phyloP scores from a whole-genome alignment of 2,888 invertebrate genomes.

The Hoplodrina ambigua region DNA sequence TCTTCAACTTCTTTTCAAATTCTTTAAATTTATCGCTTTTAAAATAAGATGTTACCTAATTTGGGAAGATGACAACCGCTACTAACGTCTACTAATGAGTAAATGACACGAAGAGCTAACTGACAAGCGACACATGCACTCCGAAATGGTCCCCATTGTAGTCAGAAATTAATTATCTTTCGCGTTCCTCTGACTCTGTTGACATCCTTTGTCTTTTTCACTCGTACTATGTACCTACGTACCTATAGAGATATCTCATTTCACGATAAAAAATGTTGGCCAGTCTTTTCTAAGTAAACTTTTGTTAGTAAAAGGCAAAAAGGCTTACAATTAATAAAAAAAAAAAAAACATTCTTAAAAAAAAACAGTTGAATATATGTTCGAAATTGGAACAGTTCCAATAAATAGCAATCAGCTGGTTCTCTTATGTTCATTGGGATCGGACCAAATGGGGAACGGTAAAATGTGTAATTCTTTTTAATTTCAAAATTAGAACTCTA shows the following conservation, averaged over 20 bases:
- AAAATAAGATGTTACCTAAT: conserved; percentile 13
- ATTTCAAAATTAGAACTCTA: conserved; percentile 1
- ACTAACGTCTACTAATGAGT: conserved; percentile 15
- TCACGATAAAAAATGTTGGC: too few species aligned
- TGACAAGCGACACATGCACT: conserved; percentile 5
- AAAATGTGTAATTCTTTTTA: conserved; percentile 23
- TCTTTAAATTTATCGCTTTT: background rate
- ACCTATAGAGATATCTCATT: background rate
- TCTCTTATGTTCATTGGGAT: conserved; percentile 14
- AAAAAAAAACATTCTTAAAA: background rate
- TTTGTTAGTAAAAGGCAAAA: conserved; percentile 15
- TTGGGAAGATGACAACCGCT: background rate
- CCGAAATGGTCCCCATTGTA: conserved; percentile 6
- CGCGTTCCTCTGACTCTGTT: background rate
- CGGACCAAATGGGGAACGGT: conserved; percentile 14
- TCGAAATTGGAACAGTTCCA: conserved; percentile 47
- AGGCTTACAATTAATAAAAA: background rate
- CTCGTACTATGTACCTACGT: background rate
- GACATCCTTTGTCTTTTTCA: background rate
- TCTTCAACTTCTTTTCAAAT: background rate
- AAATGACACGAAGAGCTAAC: conserved; percentile 1
- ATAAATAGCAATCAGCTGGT: conserved; percentile 38
- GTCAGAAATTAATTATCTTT: conserved; percentile 17
- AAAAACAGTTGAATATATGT: conserved; percentile 14
- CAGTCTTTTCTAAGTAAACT: background rate